These are phyloP conservation scores for Petrocephalus zakoni DNA, from an alignment of 2,113 vertebrate genomes.

Conservation along the genomic window DNA sequence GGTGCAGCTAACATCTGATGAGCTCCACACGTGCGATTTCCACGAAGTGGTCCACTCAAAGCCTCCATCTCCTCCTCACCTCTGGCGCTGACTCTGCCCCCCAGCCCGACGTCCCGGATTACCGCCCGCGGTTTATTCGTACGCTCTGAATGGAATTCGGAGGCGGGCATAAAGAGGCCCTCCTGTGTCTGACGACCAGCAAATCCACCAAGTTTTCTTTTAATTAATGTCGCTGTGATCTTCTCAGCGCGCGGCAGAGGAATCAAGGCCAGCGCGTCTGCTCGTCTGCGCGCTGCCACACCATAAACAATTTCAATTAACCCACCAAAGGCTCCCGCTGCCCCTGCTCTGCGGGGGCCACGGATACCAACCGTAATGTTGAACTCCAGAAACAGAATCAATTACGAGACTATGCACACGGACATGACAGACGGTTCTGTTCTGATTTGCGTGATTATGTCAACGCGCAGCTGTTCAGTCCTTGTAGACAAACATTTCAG, in stretches of 20 bases:
- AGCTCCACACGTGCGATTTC: conserved; percentile 9
- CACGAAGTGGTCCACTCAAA: background rate
- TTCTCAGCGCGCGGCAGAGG: background rate
- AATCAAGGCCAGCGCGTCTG: background rate
- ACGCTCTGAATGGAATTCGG: background rate
- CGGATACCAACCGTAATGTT: conserved; percentile 46
- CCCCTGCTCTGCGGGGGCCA: conserved; percentile 20
- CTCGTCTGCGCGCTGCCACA: conserved; percentile 16
- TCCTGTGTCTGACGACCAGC: background rate
- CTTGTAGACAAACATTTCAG: conserved; percentile 46
- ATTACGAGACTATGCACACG: conserved; percentile 53
- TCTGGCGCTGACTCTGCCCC: background rate
- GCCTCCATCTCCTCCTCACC: background rate
- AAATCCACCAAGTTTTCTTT: background rate
- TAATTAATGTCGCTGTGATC: background rate
- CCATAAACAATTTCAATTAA: conserved; percentile 56
- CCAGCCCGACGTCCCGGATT: background rate
- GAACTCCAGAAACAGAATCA: conserved; percentile 62
- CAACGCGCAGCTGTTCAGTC: conserved; percentile 53
- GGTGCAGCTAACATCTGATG: background rate
- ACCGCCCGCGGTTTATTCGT: background rate
- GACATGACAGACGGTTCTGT: conserved; percentile 38
- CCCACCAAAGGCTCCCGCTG: conserved; percentile 41
- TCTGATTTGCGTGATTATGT: conserved; percentile 64
- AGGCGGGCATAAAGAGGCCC: background rate